A percentile compares a stretch with the other conserved stretches of the same genome.
These are phyloP conservation scores for Myiotriccus ornatus DNA, from an alignment of 2,797 vertebrate species.

Conservation along the genomic window DNA sequence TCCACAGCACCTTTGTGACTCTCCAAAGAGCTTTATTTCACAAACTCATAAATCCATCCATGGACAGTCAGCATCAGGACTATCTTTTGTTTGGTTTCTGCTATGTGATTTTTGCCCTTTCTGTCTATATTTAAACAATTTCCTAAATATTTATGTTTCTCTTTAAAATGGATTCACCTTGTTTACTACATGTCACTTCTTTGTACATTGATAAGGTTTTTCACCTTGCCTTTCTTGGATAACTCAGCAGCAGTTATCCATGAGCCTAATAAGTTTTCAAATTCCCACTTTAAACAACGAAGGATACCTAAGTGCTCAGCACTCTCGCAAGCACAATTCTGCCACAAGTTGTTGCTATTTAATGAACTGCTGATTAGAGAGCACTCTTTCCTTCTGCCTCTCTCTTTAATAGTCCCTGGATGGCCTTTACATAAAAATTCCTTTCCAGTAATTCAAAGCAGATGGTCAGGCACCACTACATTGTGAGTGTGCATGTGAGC, in stretches of 20 bases:
- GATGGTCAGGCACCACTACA: background rate
- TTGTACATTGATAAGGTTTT: background rate
- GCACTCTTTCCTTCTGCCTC: background rate
- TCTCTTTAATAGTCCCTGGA: background rate
- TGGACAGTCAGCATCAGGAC: background rate
- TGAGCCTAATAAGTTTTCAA: slow-evolving; percentile 10
- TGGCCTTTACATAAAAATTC: slow-evolving; percentile 13
- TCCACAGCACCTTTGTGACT: background rate
- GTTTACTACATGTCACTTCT: background rate
- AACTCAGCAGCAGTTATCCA: slow-evolving; percentile 5
- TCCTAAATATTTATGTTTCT: background rate
- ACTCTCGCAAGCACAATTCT: slow-evolving; percentile 23
- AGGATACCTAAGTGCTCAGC: slow-evolving; percentile 1
- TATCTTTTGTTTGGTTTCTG: background rate
- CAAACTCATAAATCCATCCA: background rate
- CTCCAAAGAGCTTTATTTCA: background rate
- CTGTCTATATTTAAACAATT: background rate
- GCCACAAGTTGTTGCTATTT: slow-evolving; percentile 18
- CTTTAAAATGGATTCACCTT: background rate
- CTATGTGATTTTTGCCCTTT: background rate
- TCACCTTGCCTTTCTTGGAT: background rate
- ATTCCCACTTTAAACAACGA: slow-evolving; percentile 19
- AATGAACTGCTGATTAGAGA: slow-evolving; percentile 62
- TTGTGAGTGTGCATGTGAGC: background rate
- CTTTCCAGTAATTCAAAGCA: slow-evolving; percentile 14